phyloP scores from a whole-genome alignment of 2,797 vertebrate species.

The Hemitrygon akajei region DNA sequence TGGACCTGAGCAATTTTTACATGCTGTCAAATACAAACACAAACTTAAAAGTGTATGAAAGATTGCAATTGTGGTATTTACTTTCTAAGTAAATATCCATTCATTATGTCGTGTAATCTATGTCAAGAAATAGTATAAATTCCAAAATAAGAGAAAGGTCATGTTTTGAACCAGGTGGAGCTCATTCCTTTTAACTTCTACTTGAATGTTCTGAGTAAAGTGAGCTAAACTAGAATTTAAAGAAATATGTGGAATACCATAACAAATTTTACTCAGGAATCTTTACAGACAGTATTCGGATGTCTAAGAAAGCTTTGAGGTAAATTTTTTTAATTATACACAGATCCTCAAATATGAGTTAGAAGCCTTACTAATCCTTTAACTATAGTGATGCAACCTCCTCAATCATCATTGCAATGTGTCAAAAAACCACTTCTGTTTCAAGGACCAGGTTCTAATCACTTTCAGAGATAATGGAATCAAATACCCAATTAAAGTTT shows the following conservation, averaged over 20 bases:
- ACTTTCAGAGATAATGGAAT: neutral
- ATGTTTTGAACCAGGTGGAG: neutral
- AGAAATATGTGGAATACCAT: neutral
- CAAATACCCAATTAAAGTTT: neutral
- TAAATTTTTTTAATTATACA: neutral
- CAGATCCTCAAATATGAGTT: neutral
- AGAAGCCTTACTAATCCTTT: neutral
- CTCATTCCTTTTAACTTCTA: neutral
- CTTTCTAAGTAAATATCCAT: neutral
- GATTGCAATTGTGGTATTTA: neutral
- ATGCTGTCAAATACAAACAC: neutral
- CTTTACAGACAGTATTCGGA: neutral
- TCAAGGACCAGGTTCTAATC: neutral
- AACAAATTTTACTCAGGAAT: neutral
- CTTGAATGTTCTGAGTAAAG: neutral
- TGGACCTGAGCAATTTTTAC: neutral
- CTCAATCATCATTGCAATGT: neutral
- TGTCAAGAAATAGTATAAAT: constrained; percentile 5
- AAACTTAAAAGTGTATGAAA: constrained; percentile 1
- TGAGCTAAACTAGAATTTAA: neutral
- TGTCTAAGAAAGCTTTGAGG: neutral
- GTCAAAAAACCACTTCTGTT: neutral
- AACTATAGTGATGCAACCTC: neutral
- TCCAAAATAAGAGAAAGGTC: neutral
- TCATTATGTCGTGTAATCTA: neutral